phyloP scores from a whole-genome alignment of 2,113 vertebrate genomes.

The Etheostoma spectabile region DNA sequence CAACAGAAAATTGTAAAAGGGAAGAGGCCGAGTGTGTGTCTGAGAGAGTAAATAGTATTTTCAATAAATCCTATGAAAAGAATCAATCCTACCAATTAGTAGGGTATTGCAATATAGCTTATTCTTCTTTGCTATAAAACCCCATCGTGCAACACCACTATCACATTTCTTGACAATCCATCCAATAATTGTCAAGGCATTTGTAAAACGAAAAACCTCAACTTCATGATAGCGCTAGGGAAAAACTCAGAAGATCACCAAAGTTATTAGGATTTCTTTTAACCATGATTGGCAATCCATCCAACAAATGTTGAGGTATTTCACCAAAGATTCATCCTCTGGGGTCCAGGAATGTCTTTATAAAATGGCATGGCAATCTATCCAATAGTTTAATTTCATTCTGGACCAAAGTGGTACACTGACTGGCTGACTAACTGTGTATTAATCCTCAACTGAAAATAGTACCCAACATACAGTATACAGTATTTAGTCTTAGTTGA shows the following conservation, averaged over 20 bases:
- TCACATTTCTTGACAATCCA: neutral
- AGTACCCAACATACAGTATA: neutral
- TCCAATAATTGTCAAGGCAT: neutral
- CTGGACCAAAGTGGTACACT: neutral
- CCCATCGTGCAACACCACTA: neutral
- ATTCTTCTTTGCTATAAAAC: neutral
- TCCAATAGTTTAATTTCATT: neutral
- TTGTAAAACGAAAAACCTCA: neutral
- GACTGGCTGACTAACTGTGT: neutral
- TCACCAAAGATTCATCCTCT: neutral
- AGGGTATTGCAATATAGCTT: neutral
- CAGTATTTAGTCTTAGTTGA: neutral
- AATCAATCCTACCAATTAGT: neutral
- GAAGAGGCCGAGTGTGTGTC: neutral
- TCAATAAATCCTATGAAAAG: constrained; percentile 5
- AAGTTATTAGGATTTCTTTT: too few species aligned
- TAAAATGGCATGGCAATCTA: neutral
- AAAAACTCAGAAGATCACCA: too few species aligned
- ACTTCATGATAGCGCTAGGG: too few species aligned
- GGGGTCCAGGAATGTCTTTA: neutral
- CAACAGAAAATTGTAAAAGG: constrained; percentile 6
- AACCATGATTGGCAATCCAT: neutral
- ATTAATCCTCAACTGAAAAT: neutral
- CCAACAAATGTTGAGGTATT: neutral
- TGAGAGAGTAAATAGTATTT: constrained; percentile 6